phyloP scores from a whole-genome alignment of 2,888 invertebrate genomes.

The Plebejus argus region DNA sequence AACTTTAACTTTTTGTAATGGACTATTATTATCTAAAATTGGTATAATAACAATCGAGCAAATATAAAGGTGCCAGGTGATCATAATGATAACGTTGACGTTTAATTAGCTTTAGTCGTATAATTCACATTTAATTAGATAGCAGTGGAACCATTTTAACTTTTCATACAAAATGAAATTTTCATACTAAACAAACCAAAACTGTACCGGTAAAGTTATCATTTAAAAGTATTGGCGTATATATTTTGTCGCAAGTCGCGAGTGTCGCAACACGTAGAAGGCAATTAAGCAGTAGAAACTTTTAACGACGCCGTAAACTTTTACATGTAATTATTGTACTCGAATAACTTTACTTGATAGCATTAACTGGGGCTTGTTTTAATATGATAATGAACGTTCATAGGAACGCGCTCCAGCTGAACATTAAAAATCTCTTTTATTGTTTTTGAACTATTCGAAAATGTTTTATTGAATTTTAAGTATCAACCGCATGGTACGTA shows the following conservation, averaged over 20 bases:
- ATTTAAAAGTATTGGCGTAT: constrained; percentile 39
- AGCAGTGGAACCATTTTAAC: background rate
- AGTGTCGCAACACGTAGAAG: constrained; percentile 35
- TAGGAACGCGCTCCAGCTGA: background rate
- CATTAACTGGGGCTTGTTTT: constrained; percentile 40
- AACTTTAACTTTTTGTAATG: too few species aligned
- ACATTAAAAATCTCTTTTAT: background rate
- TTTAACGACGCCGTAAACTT: constrained; percentile 48
- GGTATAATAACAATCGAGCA: too few species aligned
- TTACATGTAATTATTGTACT: constrained; percentile 44
- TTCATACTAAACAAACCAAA: background rate
- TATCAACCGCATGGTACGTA: background rate
- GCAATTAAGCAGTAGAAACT: constrained; percentile 48
- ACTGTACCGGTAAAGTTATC: background rate
- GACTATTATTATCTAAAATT: too few species aligned
- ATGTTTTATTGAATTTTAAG: background rate
- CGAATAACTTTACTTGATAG: constrained; percentile 41
- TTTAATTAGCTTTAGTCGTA: too few species aligned
- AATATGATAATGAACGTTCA: constrained; percentile 40
- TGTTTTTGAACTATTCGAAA: background rate
- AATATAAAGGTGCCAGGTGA: too few species aligned
- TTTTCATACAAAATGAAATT: background rate
- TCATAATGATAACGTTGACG: too few species aligned
- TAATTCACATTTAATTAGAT: too few species aligned
- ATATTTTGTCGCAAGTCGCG: constrained; percentile 31